phyloP scores from a whole-genome alignment of 2,113 vertebrate genomes.

The Motacilla tschutschensis region DNA sequence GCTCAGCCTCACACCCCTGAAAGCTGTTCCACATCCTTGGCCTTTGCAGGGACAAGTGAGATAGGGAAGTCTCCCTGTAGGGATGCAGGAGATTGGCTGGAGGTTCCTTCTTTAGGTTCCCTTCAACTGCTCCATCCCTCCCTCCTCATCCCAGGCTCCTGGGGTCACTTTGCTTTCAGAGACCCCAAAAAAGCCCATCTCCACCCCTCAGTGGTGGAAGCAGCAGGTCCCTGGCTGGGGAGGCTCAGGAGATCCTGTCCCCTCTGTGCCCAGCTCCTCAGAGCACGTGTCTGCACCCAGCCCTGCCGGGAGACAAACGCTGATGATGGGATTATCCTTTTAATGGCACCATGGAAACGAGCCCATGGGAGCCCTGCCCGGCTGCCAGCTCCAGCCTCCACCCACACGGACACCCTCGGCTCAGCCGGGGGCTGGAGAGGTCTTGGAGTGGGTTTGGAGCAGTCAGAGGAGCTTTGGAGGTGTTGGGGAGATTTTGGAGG shows the following conservation, averaged over 20 bases:
- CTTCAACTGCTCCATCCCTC: background rate
- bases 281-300: background rate
- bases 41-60: background rate
- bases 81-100: background rate
- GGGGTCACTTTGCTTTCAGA: accelerated
- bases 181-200: background rate
- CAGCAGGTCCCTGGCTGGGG: accelerated
- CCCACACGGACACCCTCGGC: accelerated
- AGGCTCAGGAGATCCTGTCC: background rate
- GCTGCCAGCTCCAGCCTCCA: background rate
- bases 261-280: accelerated
- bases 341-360: background rate
- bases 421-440: accelerated
- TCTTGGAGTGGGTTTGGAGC: too few relatives aligned
- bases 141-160: background rate
- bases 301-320: accelerated
- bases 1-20: background rate
- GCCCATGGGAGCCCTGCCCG: background rate
- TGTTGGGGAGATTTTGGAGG: background rate
- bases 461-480: background rate
- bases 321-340: background rate
- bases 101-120: background rate
- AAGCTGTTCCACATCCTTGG: background rate
- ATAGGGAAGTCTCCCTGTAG: background rate
- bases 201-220: accelerated